Percentiles rank a stretch among this genome's conserved stretches.
phyloP scores from a whole-genome alignment of 64 coral and sea anemone species.

The Pocillopora verrucosa region DNA sequence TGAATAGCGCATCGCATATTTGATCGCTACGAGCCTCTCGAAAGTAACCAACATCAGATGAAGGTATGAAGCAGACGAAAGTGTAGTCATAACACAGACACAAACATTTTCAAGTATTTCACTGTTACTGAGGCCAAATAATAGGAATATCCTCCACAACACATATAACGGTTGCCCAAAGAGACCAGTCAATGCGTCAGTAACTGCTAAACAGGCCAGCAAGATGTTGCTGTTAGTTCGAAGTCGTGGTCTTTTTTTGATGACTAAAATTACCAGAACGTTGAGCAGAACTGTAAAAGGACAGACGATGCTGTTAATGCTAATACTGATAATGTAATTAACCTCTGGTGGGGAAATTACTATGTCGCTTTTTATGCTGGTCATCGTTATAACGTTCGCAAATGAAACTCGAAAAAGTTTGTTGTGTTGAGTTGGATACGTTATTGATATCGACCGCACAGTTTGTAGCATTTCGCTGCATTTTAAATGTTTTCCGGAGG shows the following conservation, averaged over 20 bases:
- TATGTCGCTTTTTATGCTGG: not conserved
- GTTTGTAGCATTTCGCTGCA: too few relatives aligned
- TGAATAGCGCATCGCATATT: not conserved
- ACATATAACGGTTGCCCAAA: not conserved
- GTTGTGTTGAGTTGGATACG: too few relatives aligned
- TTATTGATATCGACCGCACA: too few relatives aligned
- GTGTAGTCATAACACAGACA: not conserved
- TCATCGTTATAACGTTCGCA: too few relatives aligned
- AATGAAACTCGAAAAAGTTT: too few relatives aligned
- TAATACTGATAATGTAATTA: not conserved
- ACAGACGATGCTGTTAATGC: constrained; percentile 8
- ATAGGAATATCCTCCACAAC: not conserved
- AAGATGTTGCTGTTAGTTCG: constrained; percentile 7
- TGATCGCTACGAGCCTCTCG: not conserved
- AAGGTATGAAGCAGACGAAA: not conserved
- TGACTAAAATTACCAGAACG: not conserved
- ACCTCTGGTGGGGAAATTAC: not conserved
- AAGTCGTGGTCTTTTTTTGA: not conserved
- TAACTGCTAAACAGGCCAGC: constrained; percentile 5
- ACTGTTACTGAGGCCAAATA: not conserved
- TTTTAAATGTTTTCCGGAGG: too few relatives aligned
- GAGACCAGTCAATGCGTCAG: constrained; percentile 14
- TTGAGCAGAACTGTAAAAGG: constrained; percentile 8
- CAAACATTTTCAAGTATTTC: not conserved
- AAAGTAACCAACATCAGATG: not conserved